A percentile compares a stretch with the other conserved stretches of the same genome.
These are phyloP conservation scores for Amblyjoppa fuscipennis DNA, from an alignment of 2,888 invertebrate genomes.

Conservation along the genomic window DNA sequence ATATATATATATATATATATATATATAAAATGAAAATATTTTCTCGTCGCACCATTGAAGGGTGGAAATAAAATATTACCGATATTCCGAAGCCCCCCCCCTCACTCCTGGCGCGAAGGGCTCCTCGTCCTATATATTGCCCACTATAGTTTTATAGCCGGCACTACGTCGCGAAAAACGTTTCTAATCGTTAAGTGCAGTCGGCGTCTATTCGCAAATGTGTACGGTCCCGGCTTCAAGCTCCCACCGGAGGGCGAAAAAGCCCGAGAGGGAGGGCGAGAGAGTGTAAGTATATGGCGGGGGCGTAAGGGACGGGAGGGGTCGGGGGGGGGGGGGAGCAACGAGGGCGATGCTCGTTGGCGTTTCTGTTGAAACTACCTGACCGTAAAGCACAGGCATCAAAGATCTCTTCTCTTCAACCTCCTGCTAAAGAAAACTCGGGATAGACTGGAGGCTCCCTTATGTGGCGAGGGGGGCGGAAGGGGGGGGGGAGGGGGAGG, in stretches of 20 bases:
- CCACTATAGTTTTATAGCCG: not conserved
- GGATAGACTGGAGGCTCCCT: not conserved
- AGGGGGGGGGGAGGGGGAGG: too few relatives aligned
- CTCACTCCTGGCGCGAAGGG: not conserved
- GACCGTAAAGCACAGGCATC: conserved; percentile 44
- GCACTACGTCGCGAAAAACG: conserved; percentile 11
- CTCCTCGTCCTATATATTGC: not conserved
- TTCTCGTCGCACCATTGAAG: not conserved
- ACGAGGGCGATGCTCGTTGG: conserved; percentile 13
- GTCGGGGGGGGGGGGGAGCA: not conserved
- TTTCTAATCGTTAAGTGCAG: conserved; percentile 48
- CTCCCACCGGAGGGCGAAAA: not conserved
- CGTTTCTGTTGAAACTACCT: conserved; percentile 32
- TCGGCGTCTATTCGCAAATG: conserved; percentile 16
- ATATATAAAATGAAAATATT: not conserved
- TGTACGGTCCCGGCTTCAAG: not conserved
- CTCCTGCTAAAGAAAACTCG: not conserved
- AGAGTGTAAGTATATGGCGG: not conserved
- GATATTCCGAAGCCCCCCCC: not conserved
- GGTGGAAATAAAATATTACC: not conserved
- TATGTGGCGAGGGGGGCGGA: too few relatives aligned
- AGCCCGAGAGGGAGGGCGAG: not conserved
- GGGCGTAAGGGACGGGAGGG: too few relatives aligned
- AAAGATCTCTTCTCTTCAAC: not conserved
- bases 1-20: not conserved